A percentile compares a stretch with the other conserved stretches of the same genome.
Evolutionary conservation across 1,140 invertebrate species (phyloP).

Genomic region (Maconellicoccus hirsutus): DNA sequence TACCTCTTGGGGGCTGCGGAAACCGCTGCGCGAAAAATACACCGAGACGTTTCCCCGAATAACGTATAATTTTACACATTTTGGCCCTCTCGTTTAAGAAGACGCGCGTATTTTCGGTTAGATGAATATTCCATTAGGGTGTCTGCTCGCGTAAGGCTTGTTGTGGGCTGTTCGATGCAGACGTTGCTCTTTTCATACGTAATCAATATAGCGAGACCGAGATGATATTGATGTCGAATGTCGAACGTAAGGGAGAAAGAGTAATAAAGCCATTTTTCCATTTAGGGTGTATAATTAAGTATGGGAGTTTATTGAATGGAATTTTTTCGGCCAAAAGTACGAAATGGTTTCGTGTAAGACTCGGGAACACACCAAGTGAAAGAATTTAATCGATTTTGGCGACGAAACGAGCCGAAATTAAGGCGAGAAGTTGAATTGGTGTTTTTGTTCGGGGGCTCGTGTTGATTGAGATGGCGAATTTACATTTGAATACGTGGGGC

Average conservation of each 20-base stretch:
- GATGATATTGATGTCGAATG: not conserved
- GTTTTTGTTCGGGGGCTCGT: not conserved
- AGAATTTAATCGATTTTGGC: not conserved
- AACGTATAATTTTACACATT: not conserved
- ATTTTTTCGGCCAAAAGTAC: not conserved
- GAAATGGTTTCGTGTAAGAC: too few relatives aligned
- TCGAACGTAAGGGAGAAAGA: not conserved
- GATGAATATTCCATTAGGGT: not conserved
- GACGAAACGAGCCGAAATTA: not conserved
- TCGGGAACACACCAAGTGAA: not conserved
- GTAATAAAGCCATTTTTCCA: not conserved
- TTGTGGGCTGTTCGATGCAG: not conserved
- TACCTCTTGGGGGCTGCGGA: not conserved
- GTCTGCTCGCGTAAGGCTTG: not conserved
- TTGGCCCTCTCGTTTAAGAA: too few relatives aligned
- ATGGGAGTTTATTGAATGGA: not conserved
- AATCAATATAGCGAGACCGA: too few relatives aligned
- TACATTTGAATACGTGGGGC: not conserved
- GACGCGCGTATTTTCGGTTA: not conserved
- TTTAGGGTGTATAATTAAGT: not conserved
- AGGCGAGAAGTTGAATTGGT: not conserved
- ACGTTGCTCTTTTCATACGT: too few relatives aligned
- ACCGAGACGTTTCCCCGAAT: not conserved
- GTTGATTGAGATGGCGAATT: not conserved
- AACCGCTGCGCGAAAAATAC: not conserved